Percentiles rank a stretch among this genome's conserved stretches.
Evolutionary conservation across 2,888 invertebrate genomes (phyloP).

Genomic region (Leptothorax acervorum): DNA sequence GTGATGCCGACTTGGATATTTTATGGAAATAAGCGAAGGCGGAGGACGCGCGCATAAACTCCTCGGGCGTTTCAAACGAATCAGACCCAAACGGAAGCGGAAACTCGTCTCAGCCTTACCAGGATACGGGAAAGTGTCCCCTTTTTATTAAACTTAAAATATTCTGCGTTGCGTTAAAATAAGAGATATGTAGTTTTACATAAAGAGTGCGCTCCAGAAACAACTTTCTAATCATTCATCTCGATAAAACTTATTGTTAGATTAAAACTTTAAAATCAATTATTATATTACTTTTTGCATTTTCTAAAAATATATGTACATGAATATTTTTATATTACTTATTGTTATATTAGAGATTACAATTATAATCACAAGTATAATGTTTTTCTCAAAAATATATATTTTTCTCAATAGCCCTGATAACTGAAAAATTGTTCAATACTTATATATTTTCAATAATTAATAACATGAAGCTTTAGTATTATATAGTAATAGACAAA

Average conservation of each 20-base stretch:
- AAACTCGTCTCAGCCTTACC: not conserved
- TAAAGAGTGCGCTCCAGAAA: not conserved
- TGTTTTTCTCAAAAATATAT: no score
- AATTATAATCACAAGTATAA: no score
- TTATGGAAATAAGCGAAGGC: slow-evolving; percentile 43
- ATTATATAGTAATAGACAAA: not conserved
- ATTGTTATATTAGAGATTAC: no score
- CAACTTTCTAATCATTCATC: slow-evolving; percentile 13
- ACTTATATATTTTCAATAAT: no score
- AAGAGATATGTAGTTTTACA: not conserved
- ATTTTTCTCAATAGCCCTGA: not conserved
- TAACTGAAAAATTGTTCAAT: not conserved
- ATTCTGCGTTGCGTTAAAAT: not conserved
- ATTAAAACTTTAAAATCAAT: not conserved
- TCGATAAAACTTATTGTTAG: not conserved
- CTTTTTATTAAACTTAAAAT: not conserved
- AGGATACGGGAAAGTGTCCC: not conserved
- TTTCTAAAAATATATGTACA: no score
- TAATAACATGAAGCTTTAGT: not conserved
- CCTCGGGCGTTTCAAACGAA: not conserved
- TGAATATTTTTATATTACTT: no score
- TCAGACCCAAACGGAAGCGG: not conserved
- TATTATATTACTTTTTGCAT: not conserved
- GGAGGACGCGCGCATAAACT: slow-evolving; percentile 35
- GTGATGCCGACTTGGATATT: slow-evolving; percentile 36